Evolutionary conservation across 1,140 invertebrate genomes (phyloP), one percentile per base, ranked within the genome.

Genomic region (Patella vulgata): DNA sequence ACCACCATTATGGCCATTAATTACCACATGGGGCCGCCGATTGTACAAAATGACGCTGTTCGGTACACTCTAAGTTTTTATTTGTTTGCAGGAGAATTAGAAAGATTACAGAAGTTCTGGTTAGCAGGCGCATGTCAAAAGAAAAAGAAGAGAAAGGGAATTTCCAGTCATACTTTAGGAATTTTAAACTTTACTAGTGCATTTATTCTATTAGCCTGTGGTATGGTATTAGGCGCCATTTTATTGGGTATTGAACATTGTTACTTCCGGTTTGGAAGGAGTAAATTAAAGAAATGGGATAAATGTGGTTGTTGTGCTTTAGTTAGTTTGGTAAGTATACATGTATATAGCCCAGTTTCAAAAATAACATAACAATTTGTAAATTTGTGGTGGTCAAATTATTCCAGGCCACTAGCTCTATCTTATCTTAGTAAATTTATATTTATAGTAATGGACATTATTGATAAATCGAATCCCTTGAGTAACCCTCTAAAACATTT

Each of bases 181-280:
- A 87, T 98, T 43, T 93, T 98, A 80, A 97, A 99, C 86, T 99
- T 99, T 84, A 90, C 98, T 75, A 96, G 93, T 33, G 97, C 96
- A n/a, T 99, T 99, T 82, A 87, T 99, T 12, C 88, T 99, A 58
- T 88, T 99, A 14, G 95, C 94, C 87, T 93, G 91, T 57, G 97
- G 97, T 31, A 94, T 98, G 65, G 84, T 97, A 48, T 84, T 98
- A 57, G 93, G 94, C 0, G 89, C 92, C 0, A 70, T 95, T 8
- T 87, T 98, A 43, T 87, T 98, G 9, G 84, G 93, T 3, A 81
- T 96, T n/a, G 97, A 99, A 83, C 91, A 97, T 83, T 84, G 97
- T 28, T 98, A 98, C 84, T 97, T 96, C 83, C 93, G 93, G 77
- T 97, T 96, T 82, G 77, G 87, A 53, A 87, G 95, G 31, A 91